A percentile compares a stretch with the other conserved stretches of the same genome.
Conservation (phyloP, 2,113 vertebrate species). For the Chascanopsetta lugubris region DNA sequence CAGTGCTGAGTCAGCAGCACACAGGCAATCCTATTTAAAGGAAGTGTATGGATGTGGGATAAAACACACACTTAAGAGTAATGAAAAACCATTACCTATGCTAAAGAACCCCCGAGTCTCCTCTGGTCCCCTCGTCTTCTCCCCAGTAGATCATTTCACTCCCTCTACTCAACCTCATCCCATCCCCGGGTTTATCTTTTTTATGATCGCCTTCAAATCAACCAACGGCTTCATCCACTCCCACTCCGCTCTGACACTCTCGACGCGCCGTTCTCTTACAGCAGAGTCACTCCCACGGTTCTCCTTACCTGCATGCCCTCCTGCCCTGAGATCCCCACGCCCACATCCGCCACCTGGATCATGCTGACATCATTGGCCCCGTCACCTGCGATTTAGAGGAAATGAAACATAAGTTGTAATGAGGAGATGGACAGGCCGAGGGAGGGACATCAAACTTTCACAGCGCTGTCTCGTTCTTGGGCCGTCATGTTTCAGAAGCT, state of each 20-base stretch:
- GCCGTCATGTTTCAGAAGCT: not conserved
- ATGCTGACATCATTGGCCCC: slow-evolving; percentile 99
- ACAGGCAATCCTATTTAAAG: slow-evolving; percentile 41
- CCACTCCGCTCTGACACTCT: not conserved
- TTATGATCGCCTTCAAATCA: not conserved
- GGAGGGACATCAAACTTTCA: not conserved
- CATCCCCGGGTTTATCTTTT: slow-evolving; percentile 2
- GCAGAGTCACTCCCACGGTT: not conserved
- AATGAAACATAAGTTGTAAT: not conserved
- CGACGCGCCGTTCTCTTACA: not conserved
- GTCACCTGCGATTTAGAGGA: slow-evolving; percentile 84
- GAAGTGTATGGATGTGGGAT: slow-evolving; percentile 34
- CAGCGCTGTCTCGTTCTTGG: not conserved
- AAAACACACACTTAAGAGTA: slow-evolving; percentile 46
- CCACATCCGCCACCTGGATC: slow-evolving; percentile 98
- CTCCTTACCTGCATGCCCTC: slow-evolving; percentile 96
- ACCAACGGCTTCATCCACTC: not conserved
- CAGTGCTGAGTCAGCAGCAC: slow-evolving; percentile 51
- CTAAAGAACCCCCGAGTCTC: slow-evolving; percentile 9
- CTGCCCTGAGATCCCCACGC: slow-evolving; percentile 97
- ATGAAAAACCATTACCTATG: slow-evolving; percentile 46
- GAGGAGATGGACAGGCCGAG: not conserved
- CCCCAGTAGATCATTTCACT: not conserved
- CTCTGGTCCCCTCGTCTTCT: slow-evolving; percentile 5
- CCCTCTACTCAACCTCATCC: slow-evolving; percentile 4